phyloP scores from a whole-genome alignment of 2,888 invertebrate species.

The Nebria salina region DNA sequence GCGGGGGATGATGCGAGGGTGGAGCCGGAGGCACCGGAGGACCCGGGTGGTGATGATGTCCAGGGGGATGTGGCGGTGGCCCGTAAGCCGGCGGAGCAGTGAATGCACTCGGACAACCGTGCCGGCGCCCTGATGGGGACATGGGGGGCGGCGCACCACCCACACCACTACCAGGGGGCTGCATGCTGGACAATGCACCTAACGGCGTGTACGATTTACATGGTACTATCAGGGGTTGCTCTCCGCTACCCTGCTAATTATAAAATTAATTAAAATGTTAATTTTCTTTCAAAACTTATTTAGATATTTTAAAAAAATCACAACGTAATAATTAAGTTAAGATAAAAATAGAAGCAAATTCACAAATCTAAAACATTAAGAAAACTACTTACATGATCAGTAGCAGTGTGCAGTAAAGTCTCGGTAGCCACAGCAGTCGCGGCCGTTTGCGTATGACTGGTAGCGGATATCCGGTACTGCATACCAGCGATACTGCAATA shows the following conservation, averaged over 20 bases:
- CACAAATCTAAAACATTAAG: too few species aligned
- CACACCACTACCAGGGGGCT: slow-evolving; percentile 75
- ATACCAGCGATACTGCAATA: slow-evolving; percentile 86
- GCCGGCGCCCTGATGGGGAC: slow-evolving; percentile 63
- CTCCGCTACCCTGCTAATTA: background rate
- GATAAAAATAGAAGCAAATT: too few species aligned
- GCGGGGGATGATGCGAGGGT: slow-evolving; percentile 43
- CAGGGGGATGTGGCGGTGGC: slow-evolving; percentile 62
- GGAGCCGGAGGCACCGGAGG: slow-evolving; percentile 60
- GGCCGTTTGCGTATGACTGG: slow-evolving; percentile 86
- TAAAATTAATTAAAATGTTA: background rate
- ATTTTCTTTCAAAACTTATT: too few species aligned
- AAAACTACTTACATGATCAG: slow-evolving; percentile 58
- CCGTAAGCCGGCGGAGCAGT: slow-evolving; percentile 65
- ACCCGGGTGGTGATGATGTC: slow-evolving; percentile 57
- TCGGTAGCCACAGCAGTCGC: slow-evolving; percentile 81
- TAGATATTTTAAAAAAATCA: background rate
- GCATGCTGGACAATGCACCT: slow-evolving; percentile 86
- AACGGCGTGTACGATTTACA: slow-evolving; percentile 83
- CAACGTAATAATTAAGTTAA: background rate
- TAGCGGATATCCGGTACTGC: slow-evolving; percentile 89
- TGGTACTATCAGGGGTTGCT: slow-evolving; percentile 52
- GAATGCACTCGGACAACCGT: slow-evolving; percentile 72
- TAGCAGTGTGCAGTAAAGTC: slow-evolving; percentile 61
- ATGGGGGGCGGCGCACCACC: slow-evolving; percentile 64